Evolutionary conservation across 2,797 vertebrate species (phyloP), one percentile per base, ranked within the genome.

Genomic region (Xerus rutilus): DNA sequence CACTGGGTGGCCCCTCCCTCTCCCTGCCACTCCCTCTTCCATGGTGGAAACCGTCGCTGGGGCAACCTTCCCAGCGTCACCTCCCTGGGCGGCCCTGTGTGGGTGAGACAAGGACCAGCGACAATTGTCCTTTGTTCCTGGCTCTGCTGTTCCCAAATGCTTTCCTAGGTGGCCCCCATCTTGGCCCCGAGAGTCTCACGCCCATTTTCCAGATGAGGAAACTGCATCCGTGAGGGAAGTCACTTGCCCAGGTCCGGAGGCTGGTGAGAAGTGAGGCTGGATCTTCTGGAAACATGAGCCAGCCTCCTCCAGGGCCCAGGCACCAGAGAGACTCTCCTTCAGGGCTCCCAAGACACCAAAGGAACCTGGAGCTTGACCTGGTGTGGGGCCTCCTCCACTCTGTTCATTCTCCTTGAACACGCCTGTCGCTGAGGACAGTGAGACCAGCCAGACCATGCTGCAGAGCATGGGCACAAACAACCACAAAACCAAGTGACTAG

Each of bases 71-170:
- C 74, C 74, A 94, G 47, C 25, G 5, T 95, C 91, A 85, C 49
- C 84, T 74, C 78, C 62, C 11, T 1, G 0, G 2, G 59, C 10
- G 25, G 74, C 47, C 45, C 52, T 49, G 2, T 47, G 62, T 76
- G 89, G 43, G 72, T 43, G 43, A 92, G 35, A 49, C 54, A 62
- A n/a, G 64, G 4, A 1, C 12, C 73, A 32, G 23, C 3, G 25
- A 90, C 90, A 97, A 67, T 54, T 43, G 65, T 59, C 86, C 83
- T 95, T 95, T 95, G 91, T 95, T 43, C 73, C 78, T 10, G 23
- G 23, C 49, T 73, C 74, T 0, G 35, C 23, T 0, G 8, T 69
- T 64, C 18, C 39, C 8, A 11, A 49, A 43, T 3, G 9, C 74
- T 25, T 70, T 67, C 52, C 12, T 13, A 14, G 1, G 12, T 49